Evolutionary conservation across 2,113 vertebrate species (phyloP).

Genomic region (Girardinichthys multiradiatus): DNA sequence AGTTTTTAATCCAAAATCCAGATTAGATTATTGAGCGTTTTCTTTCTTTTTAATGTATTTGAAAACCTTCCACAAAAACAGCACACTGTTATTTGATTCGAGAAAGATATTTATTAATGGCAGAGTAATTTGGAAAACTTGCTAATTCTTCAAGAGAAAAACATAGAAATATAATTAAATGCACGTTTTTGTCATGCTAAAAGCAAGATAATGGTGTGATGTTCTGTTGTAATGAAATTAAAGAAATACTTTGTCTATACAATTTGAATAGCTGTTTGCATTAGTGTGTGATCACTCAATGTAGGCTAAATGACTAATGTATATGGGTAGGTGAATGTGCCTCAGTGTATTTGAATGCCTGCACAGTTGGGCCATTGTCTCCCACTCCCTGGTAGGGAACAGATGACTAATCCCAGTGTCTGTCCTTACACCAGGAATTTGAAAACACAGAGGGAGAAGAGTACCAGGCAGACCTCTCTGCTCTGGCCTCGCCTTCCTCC

Average conservation of each 20-base stretch:
- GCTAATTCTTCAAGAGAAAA: background rate
- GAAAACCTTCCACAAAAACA: no score
- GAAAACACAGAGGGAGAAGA: conserved; percentile 93
- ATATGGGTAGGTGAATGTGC: conserved; percentile 52
- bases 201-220: background rate
- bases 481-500: conserved; percentile 86
- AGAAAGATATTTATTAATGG: background rate
- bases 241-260: conserved; percentile 36
- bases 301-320: conserved; percentile 54
- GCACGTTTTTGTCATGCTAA: background rate
- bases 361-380: conserved; percentile 70
- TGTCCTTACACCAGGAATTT: conserved; percentile 86
- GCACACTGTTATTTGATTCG: background rate
- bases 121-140: background rate
- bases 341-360: conserved; percentile 43
- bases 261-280: conserved; percentile 30
- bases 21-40: no score
- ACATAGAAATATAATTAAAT: background rate
- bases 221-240: background rate
- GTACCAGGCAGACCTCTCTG: conserved; percentile 85
- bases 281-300: conserved; percentile 24
- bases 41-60: no score
- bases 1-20: no score
- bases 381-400: conserved; percentile 32
- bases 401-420: conserved; percentile 64